These are phyloP conservation scores for Amblyraja radiata DNA, from an alignment of 2,797 vertebrate genomes.

Conservation along the genomic window DNA sequence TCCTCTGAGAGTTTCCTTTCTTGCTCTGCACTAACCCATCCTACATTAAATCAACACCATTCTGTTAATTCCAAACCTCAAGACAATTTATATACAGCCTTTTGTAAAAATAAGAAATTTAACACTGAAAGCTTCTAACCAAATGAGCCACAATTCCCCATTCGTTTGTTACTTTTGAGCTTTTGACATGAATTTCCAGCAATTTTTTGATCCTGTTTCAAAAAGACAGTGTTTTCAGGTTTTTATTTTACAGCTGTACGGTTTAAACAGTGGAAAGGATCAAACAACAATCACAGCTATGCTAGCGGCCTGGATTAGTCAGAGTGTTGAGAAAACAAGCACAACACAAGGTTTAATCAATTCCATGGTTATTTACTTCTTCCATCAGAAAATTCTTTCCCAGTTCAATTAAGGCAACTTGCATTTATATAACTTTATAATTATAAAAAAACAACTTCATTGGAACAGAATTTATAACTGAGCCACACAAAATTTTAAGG, in stretches of 20 bases:
- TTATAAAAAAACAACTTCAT: no score
- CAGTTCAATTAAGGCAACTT: background rate
- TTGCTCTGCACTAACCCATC: background rate
- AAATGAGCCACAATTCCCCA: no score
- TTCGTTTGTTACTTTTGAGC: no score
- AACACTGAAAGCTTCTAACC: background rate
- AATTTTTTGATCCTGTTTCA: background rate
- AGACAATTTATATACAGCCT: background rate
- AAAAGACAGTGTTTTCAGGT: background rate
- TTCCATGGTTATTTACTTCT: background rate
- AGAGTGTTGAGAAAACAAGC: background rate
- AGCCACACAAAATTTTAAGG: no score
- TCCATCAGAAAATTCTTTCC: background rate
- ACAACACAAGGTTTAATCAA: background rate
- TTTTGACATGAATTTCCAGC: background rate
- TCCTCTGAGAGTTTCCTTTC: background rate
- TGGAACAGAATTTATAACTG: no score
- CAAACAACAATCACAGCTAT: background rate
- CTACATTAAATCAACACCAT: background rate
- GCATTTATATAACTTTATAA: no score
- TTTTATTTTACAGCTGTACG: background rate
- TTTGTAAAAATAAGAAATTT: background rate
- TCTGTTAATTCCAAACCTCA: background rate
- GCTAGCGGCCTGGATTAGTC: background rate
- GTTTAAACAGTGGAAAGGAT: background rate